A percentile compares a stretch with the other conserved stretches of the same genome.
These are phyloP conservation scores for Blastomussa wellsi DNA, from an alignment of 92 coral and sea anemone species.

Conservation along the genomic window DNA sequence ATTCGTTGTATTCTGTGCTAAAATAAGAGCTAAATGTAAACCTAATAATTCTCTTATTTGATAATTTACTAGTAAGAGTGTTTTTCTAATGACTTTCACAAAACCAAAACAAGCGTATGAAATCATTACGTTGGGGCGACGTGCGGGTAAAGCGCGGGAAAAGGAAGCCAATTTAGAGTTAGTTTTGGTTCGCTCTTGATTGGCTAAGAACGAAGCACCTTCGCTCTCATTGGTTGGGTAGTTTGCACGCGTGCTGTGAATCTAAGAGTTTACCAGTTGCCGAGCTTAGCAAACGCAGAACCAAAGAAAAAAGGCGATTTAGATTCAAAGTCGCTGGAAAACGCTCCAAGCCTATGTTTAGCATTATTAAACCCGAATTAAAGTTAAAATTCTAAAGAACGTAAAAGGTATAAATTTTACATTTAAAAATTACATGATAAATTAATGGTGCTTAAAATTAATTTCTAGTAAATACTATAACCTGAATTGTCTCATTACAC, in stretches of 20 bases:
- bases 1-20: background rate
- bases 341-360: background rate
- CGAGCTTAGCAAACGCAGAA: too few species aligned
- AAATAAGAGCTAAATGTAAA: background rate
- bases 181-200: background rate
- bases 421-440: background rate
- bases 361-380: background rate
- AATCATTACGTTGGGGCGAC: too few species aligned
- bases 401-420: background rate
- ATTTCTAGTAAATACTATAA: background rate
- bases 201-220: background rate
- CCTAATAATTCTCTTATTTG: background rate
- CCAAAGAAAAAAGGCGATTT: background rate
- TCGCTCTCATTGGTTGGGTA: background rate
- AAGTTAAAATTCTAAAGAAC: background rate
- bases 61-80: background rate
- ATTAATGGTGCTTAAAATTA: background rate
- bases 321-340: background rate
- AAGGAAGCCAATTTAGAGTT: background rate
- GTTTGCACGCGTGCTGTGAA: background rate
- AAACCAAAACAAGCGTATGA: background rate
- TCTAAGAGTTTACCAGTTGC: background rate
- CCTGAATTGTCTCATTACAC: conserved; percentile 13
- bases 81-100: background rate
- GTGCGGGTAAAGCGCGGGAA: background rate